Base-by-base conservation (phyloP, 2,797 vertebrate species). In the Sebastiscus tertius region DNA sequence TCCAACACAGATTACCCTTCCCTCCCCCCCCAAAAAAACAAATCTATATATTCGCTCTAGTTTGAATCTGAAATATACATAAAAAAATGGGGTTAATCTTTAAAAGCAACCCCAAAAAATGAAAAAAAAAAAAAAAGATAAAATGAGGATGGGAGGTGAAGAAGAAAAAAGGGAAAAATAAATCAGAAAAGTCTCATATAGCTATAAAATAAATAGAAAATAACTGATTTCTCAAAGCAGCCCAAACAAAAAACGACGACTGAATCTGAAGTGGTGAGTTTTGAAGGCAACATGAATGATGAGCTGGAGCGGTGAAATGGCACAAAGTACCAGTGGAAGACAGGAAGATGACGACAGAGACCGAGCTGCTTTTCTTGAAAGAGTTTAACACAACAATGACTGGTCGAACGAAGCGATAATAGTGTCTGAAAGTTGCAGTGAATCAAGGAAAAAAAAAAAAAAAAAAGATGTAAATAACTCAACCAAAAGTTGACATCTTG, bases 161-260 rank as follows among this genome's bases (percentile, higher is more conserved):
- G 22, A 8, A 11, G 36, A 63, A 63, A 66, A 56, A 2, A n/a
- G 54, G 42, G 64, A 66, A 33, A 66, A 77, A 76, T 58, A 31
- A 89, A 92, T 88, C 85, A 91, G 65, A 81, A 77, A 89, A 91
- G 69, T 70, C 78, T 92, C 82, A 81, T 82, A 83, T 77, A 88
- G 73, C 88, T 91, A 90, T 94, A 87, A 95, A 96, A 96, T 96
- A 96, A 96, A 96, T 95, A 96, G 77, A 95, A 90, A 95, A 92
- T 65, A 89, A 90, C 13, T 82, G 92, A 94, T 94, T 92, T 90
- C 68, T 93, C 83, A 85, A 94, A 95, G 94, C 92, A 95, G 91
- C 89, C 80, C 80, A 82, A 90, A 87, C 12, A 46, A 74, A 72
- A 79, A 84, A 76, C 22, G 46, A 49, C 75, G 66, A 84, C 60